Percentiles rank a stretch among this genome's conserved stretches.
Conservation (phyloP, 2,888 invertebrate species). For the Harpalus rubripes region DNA sequence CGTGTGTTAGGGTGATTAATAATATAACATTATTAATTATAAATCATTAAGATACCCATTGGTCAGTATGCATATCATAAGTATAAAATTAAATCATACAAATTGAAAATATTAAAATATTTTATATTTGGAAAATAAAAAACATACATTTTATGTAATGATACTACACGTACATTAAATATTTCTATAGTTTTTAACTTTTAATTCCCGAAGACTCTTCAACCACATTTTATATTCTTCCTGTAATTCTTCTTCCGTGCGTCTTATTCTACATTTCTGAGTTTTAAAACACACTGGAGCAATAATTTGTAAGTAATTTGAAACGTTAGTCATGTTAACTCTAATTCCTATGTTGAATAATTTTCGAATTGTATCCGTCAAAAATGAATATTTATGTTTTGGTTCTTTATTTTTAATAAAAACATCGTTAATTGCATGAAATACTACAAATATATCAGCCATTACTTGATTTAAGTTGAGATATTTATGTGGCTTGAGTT, state of each 20-base stretch:
- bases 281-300: neutral
- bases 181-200: no score
- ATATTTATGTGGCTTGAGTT: slow-evolving; percentile 17
- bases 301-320: neutral
- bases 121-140: no score
- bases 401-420: neutral
- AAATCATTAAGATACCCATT: no score
- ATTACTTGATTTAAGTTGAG: slow-evolving; percentile 12
- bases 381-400: neutral
- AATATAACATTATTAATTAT: no score
- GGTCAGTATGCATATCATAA: no score
- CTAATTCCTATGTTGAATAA: slow-evolving; percentile 7
- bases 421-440: slow-evolving; percentile 14
- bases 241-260: neutral
- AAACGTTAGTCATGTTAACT: slow-evolving; percentile 2
- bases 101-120: no score
- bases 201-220: no score
- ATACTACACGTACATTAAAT: no score
- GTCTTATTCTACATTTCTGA: neutral
- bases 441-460: slow-evolving; percentile 8
- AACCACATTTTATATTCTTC: neutral
- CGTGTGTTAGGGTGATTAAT: no score
- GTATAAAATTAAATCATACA: no score
- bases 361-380: neutral
- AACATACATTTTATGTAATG: no score